Evolutionary conservation across 2,113 vertebrate species (phyloP).

Genomic region (Dasypus novemcinctus): DNA sequence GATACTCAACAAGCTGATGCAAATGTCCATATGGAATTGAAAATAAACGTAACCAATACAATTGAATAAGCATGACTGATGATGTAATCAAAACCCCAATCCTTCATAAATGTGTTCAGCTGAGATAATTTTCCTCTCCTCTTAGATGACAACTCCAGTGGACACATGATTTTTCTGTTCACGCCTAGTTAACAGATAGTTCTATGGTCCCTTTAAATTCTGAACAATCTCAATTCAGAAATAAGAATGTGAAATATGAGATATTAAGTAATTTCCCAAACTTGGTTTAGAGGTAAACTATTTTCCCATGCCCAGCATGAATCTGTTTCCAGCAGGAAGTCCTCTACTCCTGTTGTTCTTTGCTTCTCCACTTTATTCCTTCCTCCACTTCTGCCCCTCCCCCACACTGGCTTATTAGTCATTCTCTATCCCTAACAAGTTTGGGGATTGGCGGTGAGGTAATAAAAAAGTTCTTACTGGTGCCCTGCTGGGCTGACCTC

Average conservation of each 20-base stretch:
- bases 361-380: neutral
- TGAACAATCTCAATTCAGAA: neutral
- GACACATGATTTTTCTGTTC: neutral
- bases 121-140: neutral
- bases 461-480: neutral
- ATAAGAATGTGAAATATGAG: neutral
- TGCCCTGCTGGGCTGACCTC: no score
- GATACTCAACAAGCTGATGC: neutral
- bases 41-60: neutral
- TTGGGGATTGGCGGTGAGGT: neutral
- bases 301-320: neutral
- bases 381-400: no score
- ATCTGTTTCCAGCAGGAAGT: neutral
- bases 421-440: neutral
- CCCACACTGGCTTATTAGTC: neutral
- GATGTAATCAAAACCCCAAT: neutral
- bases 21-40: neutral
- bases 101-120: neutral
- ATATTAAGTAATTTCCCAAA: neutral
- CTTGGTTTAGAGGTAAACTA: neutral
- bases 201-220: neutral
- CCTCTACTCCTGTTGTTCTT: neutral
- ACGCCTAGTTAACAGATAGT: neutral
- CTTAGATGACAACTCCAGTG: neutral
- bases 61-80: neutral